A percentile compares a stretch with the other conserved stretches of the same genome.
These are phyloP conservation scores for Myrmecophaga tridactyla DNA, from an alignment of 2,113 vertebrate genomes.

Conservation along the genomic window DNA sequence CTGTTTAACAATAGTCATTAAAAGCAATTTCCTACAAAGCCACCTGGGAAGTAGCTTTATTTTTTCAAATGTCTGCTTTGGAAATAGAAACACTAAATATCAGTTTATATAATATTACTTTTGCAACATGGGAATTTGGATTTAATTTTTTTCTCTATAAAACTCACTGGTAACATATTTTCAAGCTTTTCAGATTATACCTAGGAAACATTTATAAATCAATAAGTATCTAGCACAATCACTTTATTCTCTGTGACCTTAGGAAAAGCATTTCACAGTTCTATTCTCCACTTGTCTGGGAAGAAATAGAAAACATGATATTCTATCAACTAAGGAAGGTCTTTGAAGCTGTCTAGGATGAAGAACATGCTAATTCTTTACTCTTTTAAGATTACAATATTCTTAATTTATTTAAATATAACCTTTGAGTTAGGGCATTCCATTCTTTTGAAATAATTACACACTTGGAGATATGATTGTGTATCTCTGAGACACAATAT, in stretches of 20 bases:
- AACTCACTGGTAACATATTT: background rate
- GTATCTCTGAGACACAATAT: slow-evolving; percentile 23
- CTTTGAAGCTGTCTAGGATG: background rate
- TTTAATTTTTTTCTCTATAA: background rate
- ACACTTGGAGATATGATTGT: background rate
- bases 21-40: slow-evolving; percentile 24
- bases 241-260: slow-evolving; percentile 20
- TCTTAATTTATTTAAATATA: slow-evolving; percentile 21
- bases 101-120: slow-evolving; percentile 57
- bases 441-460: slow-evolving; percentile 33
- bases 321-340: background rate
- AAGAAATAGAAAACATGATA: slow-evolving; percentile 29
- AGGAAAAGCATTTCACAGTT: slow-evolving; percentile 34
- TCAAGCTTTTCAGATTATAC: slow-evolving; percentile 17
- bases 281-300: slow-evolving; percentile 41
- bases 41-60: slow-evolving; percentile 12
- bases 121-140: slow-evolving; percentile 31
- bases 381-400: slow-evolving; percentile 8
- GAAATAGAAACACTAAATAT: slow-evolving; percentile 62
- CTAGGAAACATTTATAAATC: slow-evolving; percentile 43
- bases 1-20: slow-evolving; percentile 48
- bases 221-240: background rate
- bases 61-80: slow-evolving; percentile 46
- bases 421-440: background rate
- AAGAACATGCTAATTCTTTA: background rate